A percentile compares a stretch with the other conserved stretches of the same genome.
phyloP scores from a whole-genome alignment of 2,113 vertebrate genomes.

The Antennarius striatus region DNA sequence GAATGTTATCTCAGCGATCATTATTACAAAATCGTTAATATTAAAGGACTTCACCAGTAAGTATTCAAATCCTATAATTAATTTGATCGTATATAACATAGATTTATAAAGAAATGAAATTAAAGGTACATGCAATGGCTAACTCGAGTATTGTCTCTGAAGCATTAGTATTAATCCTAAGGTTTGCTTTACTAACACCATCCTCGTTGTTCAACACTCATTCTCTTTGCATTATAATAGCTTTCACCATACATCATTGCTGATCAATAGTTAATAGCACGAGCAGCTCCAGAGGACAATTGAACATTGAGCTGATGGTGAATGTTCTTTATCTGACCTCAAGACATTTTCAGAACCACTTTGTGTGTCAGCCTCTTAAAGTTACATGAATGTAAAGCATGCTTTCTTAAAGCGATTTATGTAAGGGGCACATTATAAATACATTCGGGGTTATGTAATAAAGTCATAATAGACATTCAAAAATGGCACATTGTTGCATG shows the following conservation, averaged over 20 bases:
- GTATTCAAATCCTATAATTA: too few species aligned
- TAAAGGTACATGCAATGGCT: too few species aligned
- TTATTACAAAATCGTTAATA: background rate
- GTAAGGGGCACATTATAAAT: background rate
- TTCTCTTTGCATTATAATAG: background rate
- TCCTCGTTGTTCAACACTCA: too few species aligned
- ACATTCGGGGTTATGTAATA: background rate
- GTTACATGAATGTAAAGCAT: background rate
- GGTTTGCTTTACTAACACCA: background rate
- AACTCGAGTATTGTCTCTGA: too few species aligned
- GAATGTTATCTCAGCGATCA: background rate
- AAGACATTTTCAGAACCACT: background rate
- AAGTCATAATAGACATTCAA: background rate
- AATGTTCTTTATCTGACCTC: background rate
- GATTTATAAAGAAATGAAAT: too few species aligned
- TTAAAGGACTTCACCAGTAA: too few species aligned
- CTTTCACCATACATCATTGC: background rate
- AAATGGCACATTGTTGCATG: background rate
- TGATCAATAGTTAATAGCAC: constrained; percentile 12
- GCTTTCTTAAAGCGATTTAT: background rate
- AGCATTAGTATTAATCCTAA: background rate
- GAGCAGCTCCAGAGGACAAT: constrained; percentile 8
- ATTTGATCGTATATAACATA: too few species aligned
- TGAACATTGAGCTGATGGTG: background rate
- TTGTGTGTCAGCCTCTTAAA: background rate